These are phyloP conservation scores for Pseudochirops corinnae DNA, from an alignment of 2,797 vertebrate species.

Conservation along the genomic window DNA sequence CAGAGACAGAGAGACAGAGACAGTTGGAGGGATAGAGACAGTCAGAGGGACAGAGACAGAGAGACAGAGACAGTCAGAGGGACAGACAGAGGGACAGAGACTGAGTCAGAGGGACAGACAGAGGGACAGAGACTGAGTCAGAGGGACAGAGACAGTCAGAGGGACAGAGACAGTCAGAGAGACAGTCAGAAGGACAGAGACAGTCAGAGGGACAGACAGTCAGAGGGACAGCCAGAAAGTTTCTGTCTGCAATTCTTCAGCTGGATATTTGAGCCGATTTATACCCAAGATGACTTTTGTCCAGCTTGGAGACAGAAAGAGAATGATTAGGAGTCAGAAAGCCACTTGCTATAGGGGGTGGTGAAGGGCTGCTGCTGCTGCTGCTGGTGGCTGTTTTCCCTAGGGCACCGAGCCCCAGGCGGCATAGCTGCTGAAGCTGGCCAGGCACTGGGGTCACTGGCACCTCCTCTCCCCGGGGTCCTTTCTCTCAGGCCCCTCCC, in stretches of 20 bases:
- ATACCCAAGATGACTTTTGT: neutral
- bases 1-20: too few species aligned
- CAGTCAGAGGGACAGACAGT: too few species aligned
- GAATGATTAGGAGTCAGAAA: neutral
- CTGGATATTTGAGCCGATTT: too few species aligned
- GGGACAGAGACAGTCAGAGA: too few species aligned
- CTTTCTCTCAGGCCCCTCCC: neutral
- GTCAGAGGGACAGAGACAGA: too few species aligned
- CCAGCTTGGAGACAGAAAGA: neutral
- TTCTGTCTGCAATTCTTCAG: neutral
- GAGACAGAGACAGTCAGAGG: too few species aligned
- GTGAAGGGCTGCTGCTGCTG: neutral
- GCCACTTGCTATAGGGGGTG: neutral
- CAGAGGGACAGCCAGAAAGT: neutral
- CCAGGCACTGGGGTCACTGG: neutral
- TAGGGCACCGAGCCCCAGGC: neutral
- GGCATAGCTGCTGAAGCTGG: neutral
- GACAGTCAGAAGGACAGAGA: too few species aligned
- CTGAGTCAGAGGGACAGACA: too few species aligned
- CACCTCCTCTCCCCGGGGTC: neutral
- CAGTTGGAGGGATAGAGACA: too few species aligned
- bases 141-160: too few species aligned
- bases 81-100: too few species aligned
- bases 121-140: too few species aligned
- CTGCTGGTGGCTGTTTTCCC: neutral